A percentile compares a stretch with the other conserved stretches of the same genome.
Conservation (phyloP, 2,888 invertebrate species). For the Ophion costatus region DNA sequence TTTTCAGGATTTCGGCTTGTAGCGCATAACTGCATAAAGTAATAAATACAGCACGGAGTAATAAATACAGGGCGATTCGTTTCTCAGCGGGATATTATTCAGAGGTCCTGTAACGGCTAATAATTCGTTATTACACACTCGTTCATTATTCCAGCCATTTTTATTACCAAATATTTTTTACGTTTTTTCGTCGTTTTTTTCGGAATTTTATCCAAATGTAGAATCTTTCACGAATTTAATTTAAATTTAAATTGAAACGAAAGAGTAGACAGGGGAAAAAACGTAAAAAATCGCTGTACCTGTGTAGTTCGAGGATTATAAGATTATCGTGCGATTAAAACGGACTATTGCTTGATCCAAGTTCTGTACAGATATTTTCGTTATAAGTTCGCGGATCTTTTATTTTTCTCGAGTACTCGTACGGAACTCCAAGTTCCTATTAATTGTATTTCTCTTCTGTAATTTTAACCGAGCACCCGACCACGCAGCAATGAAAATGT, state of each 20-base stretch:
- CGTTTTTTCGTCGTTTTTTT: background rate
- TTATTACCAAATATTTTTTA: background rate
- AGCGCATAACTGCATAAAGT: conserved; percentile 7
- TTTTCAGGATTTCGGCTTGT: conserved; percentile 22
- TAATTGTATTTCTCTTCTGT: conserved; percentile 29
- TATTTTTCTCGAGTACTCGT: conserved; percentile 18
- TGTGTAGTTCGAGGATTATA: background rate
- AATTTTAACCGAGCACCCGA: conserved; percentile 7
- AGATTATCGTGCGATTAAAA: background rate
- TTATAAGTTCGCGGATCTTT: background rate
- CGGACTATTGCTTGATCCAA: background rate
- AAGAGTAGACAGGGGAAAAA: background rate
- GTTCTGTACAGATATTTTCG: background rate
- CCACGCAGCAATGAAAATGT: conserved; percentile 31
- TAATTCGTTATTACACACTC: conserved; percentile 9
- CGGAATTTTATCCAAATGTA: background rate
- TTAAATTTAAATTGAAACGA: background rate
- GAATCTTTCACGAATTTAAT: background rate
- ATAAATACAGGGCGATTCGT: background rate
- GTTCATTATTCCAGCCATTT: background rate
- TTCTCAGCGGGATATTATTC: conserved; percentile 24
- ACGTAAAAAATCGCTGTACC: background rate
- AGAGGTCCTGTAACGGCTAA: background rate
- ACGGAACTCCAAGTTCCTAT: background rate
- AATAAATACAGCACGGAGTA: background rate